Percentiles rank a stretch among this genome's conserved stretches.
Conservation (phyloP, 1,140 invertebrate species). For the Trachymyrmex cornetzi region DNA sequence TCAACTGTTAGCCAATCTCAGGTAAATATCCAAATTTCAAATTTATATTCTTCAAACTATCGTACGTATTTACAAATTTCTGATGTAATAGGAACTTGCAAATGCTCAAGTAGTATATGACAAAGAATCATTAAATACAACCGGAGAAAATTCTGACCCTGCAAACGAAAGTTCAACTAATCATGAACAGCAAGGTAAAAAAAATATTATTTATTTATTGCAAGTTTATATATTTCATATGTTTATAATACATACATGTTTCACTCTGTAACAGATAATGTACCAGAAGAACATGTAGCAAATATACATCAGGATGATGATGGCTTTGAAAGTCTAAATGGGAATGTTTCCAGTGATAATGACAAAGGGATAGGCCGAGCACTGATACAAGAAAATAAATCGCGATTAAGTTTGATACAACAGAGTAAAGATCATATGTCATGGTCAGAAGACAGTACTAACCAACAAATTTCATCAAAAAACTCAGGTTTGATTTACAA, state of each 20-base stretch:
- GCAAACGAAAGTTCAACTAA: slow-evolving; percentile 62
- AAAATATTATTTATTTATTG: slow-evolving; percentile 13
- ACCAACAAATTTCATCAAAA: slow-evolving; percentile 56
- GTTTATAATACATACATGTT: slow-evolving; percentile 1
- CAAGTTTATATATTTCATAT: background rate
- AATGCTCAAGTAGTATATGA: slow-evolving; percentile 66
- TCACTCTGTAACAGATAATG: slow-evolving; percentile 64
- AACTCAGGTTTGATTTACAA: slow-evolving; percentile 72
- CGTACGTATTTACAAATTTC: background rate
- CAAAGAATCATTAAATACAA: slow-evolving; percentile 58
- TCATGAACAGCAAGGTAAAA: slow-evolving; percentile 63
- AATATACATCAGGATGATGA: slow-evolving; percentile 90
- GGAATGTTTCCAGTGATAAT: slow-evolving; percentile 92
- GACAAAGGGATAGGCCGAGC: slow-evolving; percentile 76
- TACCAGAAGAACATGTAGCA: slow-evolving; percentile 70
- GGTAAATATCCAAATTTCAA: slow-evolving; percentile 58
- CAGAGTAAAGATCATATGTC: slow-evolving; percentile 56
- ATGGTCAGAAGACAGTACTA: slow-evolving; percentile 51
- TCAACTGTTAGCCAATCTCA: slow-evolving; percentile 66
- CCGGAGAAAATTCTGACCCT: slow-evolving; percentile 51
- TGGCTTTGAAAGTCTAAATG: slow-evolving; percentile 95
- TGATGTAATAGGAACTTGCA: slow-evolving; percentile 61
- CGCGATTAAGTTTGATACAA: background rate
- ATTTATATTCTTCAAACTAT: background rate
- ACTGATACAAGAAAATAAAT: slow-evolving; percentile 48